A percentile compares a stretch with the other conserved stretches of the same genome.
Evolutionary conservation across 2,113 vertebrate genomes (phyloP).

Genomic region (Poicephalus meyeri): DNA sequence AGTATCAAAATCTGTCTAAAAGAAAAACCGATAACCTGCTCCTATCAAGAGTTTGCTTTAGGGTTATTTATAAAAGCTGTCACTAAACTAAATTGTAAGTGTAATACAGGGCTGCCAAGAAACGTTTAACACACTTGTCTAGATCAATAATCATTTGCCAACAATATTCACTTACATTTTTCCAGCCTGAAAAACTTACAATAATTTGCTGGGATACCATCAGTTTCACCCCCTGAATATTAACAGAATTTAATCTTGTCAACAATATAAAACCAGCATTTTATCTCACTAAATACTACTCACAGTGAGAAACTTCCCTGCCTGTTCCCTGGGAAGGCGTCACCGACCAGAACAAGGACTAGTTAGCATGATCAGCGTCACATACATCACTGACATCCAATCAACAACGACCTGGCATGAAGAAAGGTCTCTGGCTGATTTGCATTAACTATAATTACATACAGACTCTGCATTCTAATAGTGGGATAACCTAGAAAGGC

Average conservation of each 20-base stretch:
- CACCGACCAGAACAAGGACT: background rate
- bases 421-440: background rate
- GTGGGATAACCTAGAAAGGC: background rate
- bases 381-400: background rate
- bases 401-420: background rate
- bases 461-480: background rate
- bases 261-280: background rate
- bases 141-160: constrained; percentile 79
- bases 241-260: background rate
- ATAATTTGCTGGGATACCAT: constrained; percentile 52
- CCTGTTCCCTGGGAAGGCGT: background rate
- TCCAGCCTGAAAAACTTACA: constrained; percentile 57
- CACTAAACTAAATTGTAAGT: constrained; percentile 73
- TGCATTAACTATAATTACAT: background rate
- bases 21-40: constrained; percentile 22
- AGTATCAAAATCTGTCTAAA: constrained; percentile 20
- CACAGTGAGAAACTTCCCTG: background rate
- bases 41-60: constrained; percentile 68
- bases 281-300: background rate
- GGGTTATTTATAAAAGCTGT: constrained; percentile 76
- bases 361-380: background rate
- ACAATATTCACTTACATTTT: constrained; percentile 73
- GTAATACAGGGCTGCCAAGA: constrained; percentile 70
- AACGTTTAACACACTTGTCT: constrained; percentile 73
- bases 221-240: constrained; percentile 19